phyloP scores from a whole-genome alignment of 2,113 vertebrate genomes.

The Oncorhynchus masou region DNA sequence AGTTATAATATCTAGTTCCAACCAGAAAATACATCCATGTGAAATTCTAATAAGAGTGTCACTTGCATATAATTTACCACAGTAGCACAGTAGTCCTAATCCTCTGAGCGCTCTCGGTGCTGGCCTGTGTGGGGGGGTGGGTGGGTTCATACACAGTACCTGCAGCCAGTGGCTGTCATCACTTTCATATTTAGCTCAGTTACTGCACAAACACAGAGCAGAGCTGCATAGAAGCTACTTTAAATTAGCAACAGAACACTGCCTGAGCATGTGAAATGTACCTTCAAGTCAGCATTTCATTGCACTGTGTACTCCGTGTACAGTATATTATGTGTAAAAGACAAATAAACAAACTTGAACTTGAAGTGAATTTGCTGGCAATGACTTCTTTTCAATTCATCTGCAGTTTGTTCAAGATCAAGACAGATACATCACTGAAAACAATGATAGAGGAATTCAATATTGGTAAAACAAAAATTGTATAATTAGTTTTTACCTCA shows the following conservation, averaged over 20 bases:
- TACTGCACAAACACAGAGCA: background rate
- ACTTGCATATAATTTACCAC: slow-evolving; percentile 25
- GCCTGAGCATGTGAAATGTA: background rate
- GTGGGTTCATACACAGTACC: background rate
- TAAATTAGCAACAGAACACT: background rate
- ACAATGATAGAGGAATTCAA: background rate
- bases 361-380: too few relatives aligned
- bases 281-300: background rate
- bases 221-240: background rate
- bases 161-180: background rate
- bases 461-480: background rate
- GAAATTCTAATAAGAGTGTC: slow-evolving; percentile 60
- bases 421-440: background rate
- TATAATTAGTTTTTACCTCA: too few relatives aligned
- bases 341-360: too few relatives aligned
- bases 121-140: background rate
- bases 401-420: background rate
- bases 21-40: background rate
- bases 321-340: too few relatives aligned
- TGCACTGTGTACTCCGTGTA: too few relatives aligned
- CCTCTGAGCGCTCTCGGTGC: background rate
- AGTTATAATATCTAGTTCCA: background rate
- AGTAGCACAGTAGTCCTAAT: slow-evolving; percentile 7
- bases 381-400: background rate
- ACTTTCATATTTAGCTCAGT: slow-evolving; percentile 4